Conservation (phyloP, 2,113 vertebrate genomes). For the Agapornis roseicollis region DNA sequence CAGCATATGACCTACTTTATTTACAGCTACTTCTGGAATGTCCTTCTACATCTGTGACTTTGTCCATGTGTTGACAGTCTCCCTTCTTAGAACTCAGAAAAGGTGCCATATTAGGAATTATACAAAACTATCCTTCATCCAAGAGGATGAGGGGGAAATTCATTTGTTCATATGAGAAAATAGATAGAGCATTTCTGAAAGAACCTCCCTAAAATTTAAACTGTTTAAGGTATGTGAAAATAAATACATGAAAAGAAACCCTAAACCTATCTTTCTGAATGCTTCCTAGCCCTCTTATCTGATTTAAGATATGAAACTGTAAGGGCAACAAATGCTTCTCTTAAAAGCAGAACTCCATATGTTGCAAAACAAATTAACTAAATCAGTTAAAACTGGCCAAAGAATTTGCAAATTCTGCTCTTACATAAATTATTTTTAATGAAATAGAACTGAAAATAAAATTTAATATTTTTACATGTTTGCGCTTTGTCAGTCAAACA, state of each 20-base stretch:
- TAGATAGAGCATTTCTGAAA: background rate
- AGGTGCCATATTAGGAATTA: background rate
- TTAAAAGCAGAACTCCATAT: background rate
- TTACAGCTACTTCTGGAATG: conserved; percentile 32
- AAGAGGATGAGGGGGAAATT: background rate
- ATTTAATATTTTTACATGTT: background rate
- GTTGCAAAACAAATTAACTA: background rate
- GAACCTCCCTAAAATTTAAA: background rate
- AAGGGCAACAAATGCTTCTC: background rate
- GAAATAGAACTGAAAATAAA: background rate
- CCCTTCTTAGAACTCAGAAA: background rate
- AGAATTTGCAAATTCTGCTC: background rate
- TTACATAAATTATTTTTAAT: background rate
- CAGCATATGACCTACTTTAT: conserved; percentile 57
- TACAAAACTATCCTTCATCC: background rate
- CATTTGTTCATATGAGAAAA: background rate
- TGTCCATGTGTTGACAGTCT: background rate
- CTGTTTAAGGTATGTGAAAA: background rate
- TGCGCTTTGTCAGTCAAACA: background rate
- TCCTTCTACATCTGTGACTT: background rate
- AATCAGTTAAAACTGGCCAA: background rate
- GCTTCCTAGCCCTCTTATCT: background rate
- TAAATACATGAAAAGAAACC: background rate
- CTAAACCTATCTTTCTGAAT: background rate
- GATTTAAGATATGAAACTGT: background rate